Base-by-base conservation (phyloP, 1,140 invertebrate species). In the Trypoxylus dichotomus region DNA sequence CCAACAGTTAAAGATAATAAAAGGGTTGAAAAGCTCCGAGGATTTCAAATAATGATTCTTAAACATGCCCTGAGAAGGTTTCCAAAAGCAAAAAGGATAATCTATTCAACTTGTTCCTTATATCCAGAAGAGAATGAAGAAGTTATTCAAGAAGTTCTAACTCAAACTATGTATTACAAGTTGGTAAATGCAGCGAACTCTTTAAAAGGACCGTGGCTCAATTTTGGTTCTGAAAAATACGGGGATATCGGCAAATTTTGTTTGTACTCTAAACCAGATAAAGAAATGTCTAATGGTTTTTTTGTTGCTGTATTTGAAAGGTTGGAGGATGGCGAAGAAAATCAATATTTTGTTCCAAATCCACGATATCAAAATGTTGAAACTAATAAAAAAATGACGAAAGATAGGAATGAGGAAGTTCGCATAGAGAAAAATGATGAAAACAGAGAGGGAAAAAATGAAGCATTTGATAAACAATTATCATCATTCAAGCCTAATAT, bases 91-190 rank as follows among this genome's bases (percentile, higher is more conserved):
- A 94, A 96, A 84, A 88, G 92, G 78, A 91, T 99, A 63, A 93
- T 98, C 6, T 99, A 99, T 85, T 98, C 97, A 19, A 99, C 97
- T 0, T 99, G 97, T 85, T 99, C 97, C 0, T 84, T 97, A 27
- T 90, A 94, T 86, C 88, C 91, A 6, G 92, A 96, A 88, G 98
- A 99, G 88, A 99, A 99, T 85, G 98, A 99, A 88, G 86, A 92
- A 81, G 97, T 98, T 0, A 88, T 98, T 5, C 89, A 93, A 79
- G 91, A 90, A 86, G 89, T 90, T 58, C 87, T 90, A 43, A 10
- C 87, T 83, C 73, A 88, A 85, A 84, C 89, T 80, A 85, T 89
- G 1, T 87, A 90, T 60, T 95, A 92, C 84, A 89, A 89, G 80
- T 85, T 94, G 1, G 87, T 92, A 27, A 87, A 91, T 73, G 86